Evolutionary conservation across 2,888 invertebrate genomes (phyloP).

Genomic region (Xanthostigma xanthostigma): DNA sequence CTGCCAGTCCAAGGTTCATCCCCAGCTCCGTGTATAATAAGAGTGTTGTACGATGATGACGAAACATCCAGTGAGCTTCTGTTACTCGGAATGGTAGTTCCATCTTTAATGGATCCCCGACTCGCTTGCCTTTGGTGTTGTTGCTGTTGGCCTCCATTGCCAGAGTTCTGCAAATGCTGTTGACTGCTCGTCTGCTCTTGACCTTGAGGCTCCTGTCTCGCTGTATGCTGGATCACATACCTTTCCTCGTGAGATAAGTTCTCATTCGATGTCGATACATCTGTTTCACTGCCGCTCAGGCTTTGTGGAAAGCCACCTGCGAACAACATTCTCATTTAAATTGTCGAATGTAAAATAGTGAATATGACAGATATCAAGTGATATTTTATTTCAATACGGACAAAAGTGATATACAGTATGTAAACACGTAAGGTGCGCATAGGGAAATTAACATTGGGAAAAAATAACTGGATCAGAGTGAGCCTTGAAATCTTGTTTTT

Average conservation of each 20-base stretch:
- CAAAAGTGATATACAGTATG: no score
- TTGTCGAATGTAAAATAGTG: background rate
- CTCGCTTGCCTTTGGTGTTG: conserved; percentile 5
- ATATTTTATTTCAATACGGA: no score
- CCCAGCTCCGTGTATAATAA: conserved; percentile 64
- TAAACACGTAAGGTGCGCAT: no score
- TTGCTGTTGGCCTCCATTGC: conserved; percentile 24
- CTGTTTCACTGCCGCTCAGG: conserved; percentile 76
- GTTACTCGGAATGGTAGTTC: conserved; percentile 35
- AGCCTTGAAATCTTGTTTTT: no score
- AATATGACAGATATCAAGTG: no score
- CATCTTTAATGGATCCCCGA: conserved; percentile 35
- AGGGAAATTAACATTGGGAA: no score
- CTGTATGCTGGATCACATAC: conserved; percentile 66
- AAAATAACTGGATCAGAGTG: no score
- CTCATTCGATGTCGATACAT: conserved; percentile 80
- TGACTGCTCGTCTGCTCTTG: conserved; percentile 40
- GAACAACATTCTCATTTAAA: conserved; percentile 2
- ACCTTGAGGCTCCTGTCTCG: conserved; percentile 82
- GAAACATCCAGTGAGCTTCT: conserved; percentile 59
- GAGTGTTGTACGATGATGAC: conserved; percentile 67
- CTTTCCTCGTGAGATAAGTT: conserved; percentile 75
- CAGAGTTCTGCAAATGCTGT: conserved; percentile 38
- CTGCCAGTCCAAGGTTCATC: conserved; percentile 56
- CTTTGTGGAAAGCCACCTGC: conserved; percentile 52